Conservation (phyloP, 2,797 vertebrate species). For the Micromesistius poutassou region DNA sequence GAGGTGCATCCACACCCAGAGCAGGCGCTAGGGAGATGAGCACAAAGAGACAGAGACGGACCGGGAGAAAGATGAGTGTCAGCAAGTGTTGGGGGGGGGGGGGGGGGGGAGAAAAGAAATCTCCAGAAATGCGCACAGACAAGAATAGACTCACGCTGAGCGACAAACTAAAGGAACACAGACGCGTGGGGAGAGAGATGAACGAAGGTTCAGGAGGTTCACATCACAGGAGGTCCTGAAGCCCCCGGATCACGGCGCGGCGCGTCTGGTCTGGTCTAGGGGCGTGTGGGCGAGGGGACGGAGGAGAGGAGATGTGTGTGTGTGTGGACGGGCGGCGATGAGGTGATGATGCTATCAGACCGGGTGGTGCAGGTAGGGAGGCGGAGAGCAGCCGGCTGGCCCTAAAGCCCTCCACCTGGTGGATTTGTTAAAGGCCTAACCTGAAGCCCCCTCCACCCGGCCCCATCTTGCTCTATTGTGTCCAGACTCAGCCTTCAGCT, state of each 20-base stretch:
- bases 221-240: too few species aligned
- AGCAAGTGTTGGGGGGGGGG: neutral
- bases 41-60: neutral
- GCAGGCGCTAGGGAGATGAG: neutral
- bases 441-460: neutral
- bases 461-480: constrained; percentile 15
- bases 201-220: too few species aligned
- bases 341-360: neutral
- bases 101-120: neutral
- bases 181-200: too few species aligned
- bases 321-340: neutral
- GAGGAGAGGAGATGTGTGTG: too few species aligned
- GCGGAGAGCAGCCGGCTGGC: neutral
- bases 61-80: constrained; percentile 6
- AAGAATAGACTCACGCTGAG: neutral
- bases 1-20: neutral
- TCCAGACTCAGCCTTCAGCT: constrained; percentile 29
- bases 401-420: constrained; percentile 24
- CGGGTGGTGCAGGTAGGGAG: neutral
- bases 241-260: too few species aligned
- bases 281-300: too few species aligned
- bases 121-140: neutral
- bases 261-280: too few species aligned
- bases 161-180: neutral
- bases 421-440: constrained; percentile 30